Evolutionary conservation across 2,113 vertebrate genomes (phyloP).

Genomic region (Naja naja): DNA sequence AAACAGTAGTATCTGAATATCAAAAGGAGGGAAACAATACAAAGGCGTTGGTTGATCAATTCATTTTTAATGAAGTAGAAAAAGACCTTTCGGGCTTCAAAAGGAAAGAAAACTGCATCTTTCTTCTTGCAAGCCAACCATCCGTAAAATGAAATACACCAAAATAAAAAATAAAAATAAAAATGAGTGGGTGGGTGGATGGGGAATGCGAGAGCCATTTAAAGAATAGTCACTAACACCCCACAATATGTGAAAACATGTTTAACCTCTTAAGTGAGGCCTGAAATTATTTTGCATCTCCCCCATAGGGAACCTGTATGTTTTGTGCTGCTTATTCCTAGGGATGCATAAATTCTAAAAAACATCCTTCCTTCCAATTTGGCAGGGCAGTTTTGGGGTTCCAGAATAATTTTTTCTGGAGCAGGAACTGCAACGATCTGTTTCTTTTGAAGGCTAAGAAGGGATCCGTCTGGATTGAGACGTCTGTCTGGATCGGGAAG

Average conservation of each 20-base stretch:
- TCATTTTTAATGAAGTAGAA: slow-evolving; percentile 27
- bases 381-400: background rate
- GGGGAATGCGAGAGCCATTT: background rate
- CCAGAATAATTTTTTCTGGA: background rate
- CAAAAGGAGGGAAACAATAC: background rate
- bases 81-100: background rate
- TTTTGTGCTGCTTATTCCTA: background rate
- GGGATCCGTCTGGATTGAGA: background rate
- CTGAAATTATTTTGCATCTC: background rate
- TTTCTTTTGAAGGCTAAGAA: background rate
- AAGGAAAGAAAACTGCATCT: background rate
- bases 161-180: no score
- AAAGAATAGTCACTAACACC: background rate
- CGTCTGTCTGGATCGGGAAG: no score
- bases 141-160: slow-evolving; percentile 11
- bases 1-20: background rate
- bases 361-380: background rate
- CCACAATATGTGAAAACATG: background rate
- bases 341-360: background rate
- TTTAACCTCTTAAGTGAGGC: background rate
- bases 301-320: background rate
- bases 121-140: background rate
- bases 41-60: slow-evolving; percentile 5
- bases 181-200: background rate
- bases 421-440: background rate